Evolutionary conservation across 2,113 vertebrate species (phyloP).

Genomic region (Ceratotherium simum): DNA sequence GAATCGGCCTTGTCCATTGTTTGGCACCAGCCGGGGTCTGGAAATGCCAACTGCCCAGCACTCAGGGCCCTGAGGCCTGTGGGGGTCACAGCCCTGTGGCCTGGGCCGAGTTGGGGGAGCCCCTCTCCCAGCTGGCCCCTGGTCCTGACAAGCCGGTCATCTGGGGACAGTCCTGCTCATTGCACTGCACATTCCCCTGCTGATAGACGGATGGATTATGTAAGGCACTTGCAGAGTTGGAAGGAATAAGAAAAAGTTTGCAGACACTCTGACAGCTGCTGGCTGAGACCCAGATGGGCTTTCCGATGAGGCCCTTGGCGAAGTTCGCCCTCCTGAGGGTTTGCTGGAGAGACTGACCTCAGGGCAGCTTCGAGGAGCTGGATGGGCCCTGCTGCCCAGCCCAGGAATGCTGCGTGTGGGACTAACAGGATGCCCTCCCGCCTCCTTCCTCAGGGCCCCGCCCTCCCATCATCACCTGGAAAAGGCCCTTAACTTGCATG

Average conservation of each 20-base stretch:
- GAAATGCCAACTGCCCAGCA: neutral
- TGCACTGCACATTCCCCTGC: fast-evolving
- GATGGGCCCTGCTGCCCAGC: fast-evolving
- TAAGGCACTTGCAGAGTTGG: neutral
- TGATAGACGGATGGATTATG: neutral
- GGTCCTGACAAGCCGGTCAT: neutral
- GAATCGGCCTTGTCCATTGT: too few relatives aligned
- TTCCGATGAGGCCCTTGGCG: neutral
- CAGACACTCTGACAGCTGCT: neutral
- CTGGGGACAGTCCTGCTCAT: neutral
- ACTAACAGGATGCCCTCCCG: fast-evolving
- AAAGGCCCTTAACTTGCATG: fast-evolving
- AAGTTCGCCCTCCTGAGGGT: neutral
- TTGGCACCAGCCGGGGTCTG: neutral
- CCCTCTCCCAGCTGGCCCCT: fast-evolving
- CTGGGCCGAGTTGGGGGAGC: neutral
- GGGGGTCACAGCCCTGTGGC: neutral
- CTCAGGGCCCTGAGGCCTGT: fast-evolving
- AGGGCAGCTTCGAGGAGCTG: fast-evolving
- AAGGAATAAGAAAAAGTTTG: neutral
- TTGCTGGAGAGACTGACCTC: neutral
- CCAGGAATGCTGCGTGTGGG: fast-evolving
- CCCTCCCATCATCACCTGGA: neutral
- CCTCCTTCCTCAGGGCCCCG: fast-evolving
- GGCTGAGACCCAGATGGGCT: fast-evolving